Base-by-base conservation (phyloP, 2,113 vertebrate species). In the Physeter macrocephalus region DNA sequence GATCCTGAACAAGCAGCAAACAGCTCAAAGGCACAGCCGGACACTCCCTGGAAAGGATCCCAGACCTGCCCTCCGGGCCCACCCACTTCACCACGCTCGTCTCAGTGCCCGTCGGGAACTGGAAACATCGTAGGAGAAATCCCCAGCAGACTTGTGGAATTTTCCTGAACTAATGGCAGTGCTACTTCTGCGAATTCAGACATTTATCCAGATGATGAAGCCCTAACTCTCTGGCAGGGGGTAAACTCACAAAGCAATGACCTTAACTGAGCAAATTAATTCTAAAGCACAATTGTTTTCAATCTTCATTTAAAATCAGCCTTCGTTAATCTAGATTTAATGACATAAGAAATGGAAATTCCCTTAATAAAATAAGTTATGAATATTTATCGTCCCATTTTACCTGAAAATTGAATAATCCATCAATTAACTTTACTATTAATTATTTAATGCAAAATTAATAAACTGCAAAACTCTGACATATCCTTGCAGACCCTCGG, bases 331-430 rank as follows among this genome's bases (percentile, higher is more conserved):
- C 98, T 99, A 97, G 96, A 98, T 98, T 98, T 99, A 99, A 99
- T 97, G 98, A 98, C 98, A 98, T 14, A 98, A 98, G 98, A 99
- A 99, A 99, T 98, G 97, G 98, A 98, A 99, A 99, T 99, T 98
- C 98, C 98, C 98, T 98, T 99, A 98, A 98, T 99, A 98, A 99
- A 99, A 98, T 98, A 99, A 98, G 98, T 99, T 98, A 99, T 99
- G 98, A 99, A 99, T 99, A 99, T 99, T 99, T 99, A 99, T 99
- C 98, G 98, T 98, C 97, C 98, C 98, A 99, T 99, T 99, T 98
- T 98, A 99, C 98, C 98, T 99, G 99, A 99, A 99, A 99, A 98
- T 97, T 98, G 98, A 99, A 99, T 99, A 99, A 99, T 99, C 99
- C 98, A 99, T 99, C 99, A 99, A 99, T 99, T 99, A 99, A 99